Conservation (phyloP, 2,113 vertebrate genomes). For the Sylvilagus bachmani region DNA sequence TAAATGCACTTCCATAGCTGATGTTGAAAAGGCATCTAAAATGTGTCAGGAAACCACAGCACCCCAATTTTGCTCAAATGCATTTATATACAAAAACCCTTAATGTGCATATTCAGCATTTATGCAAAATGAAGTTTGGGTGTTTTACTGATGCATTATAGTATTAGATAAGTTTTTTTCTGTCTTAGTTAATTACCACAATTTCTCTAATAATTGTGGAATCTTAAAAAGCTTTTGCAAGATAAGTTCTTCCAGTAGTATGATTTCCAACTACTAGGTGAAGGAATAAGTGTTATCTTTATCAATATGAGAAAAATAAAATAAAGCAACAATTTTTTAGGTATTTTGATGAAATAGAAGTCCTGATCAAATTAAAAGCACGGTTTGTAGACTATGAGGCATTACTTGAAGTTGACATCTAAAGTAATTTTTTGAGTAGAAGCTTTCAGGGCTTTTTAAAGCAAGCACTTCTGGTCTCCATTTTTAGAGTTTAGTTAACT, state of each 20-base stretch:
- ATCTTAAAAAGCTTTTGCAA: constrained; percentile 33
- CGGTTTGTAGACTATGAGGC: background rate
- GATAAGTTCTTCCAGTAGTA: background rate
- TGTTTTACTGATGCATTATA: background rate
- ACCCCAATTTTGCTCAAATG: background rate
- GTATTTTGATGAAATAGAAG: background rate
- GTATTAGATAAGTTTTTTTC: background rate
- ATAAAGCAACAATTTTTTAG: background rate
- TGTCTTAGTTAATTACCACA: background rate
- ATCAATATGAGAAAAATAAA: constrained; percentile 6
- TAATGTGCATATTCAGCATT: background rate
- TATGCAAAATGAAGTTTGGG: background rate
- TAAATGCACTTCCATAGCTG: background rate
- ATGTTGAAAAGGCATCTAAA: background rate
- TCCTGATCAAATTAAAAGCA: constrained; percentile 14
- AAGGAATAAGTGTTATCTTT: background rate
- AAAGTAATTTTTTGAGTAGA: background rate
- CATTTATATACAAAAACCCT: background rate
- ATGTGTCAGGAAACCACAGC: background rate
- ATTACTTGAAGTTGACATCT: constrained; percentile 8
- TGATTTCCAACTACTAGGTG: background rate
- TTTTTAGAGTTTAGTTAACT: constrained; percentile 16
- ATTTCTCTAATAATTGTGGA: constrained; percentile 2
- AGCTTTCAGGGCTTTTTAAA: background rate
- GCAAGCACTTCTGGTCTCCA: background rate